Evolutionary conservation across 2,113 vertebrate genomes (phyloP), one percentile per base, ranked within the genome.

Genomic region (Nothoprocta pentlandii): DNA sequence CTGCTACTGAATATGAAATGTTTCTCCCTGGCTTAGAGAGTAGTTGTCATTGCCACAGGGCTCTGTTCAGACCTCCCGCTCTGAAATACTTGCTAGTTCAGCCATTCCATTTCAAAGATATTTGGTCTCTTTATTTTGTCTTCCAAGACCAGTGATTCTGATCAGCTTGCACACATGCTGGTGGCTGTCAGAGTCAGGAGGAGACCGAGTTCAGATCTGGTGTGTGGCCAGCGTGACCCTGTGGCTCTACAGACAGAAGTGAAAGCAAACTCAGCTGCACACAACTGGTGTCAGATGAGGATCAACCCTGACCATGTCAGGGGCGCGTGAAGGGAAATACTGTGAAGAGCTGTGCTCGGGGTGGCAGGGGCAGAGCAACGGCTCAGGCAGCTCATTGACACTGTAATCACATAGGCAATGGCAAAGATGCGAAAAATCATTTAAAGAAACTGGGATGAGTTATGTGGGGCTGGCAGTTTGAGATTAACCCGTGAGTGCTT

Each of bases 61-160:
- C 34, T 36, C 21, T 63, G 36, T 25, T 61, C 80, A 88, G 41
- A 42, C 32, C 62, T 19, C 36, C 83, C 76, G 78, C 54, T 63
- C 76, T 25, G 39, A 46, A 75, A 82, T 76, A 79, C 69, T 53
- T 21, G 2, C 58, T 76, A 89, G 49, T 66, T 61, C 8, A 81
- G 81, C 30, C 73, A 75, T 70, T 70, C 64, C 75, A 56, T 93
- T 90, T 93, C 71, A 78, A 91, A 90, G 73, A 41, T n/a, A 16
- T 87, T 91, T 90, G 59, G 76, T 86, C 28, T 87, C 5, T 88
- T 90, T 87, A 39, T 80, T 47, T 78, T 89, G 89, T 97, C 93
- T 96, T 95, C 70, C 80, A 85, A 86, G 70, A 94, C 94, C 91
- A 87, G 47, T 19, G 58, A 34, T 84, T 87, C 89, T 81, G 79